phyloP scores from a whole-genome alignment of 2,797 vertebrate genomes.

The Anguilla marmorata region DNA sequence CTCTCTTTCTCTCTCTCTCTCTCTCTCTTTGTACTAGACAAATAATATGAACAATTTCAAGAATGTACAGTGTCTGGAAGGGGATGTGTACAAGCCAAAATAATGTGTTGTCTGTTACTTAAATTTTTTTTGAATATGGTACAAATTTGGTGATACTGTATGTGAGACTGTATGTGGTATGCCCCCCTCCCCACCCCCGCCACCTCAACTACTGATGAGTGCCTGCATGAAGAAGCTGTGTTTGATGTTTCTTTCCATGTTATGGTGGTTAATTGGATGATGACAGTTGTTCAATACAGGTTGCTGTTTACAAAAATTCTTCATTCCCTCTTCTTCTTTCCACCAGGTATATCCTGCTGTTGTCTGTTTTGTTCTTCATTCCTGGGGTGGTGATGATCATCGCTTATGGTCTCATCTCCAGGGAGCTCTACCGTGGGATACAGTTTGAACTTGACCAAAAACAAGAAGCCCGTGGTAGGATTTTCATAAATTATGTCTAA shows the following conservation, averaged over 20 bases:
- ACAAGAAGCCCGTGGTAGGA: slow-evolving; percentile 67
- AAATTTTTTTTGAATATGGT: too few relatives aligned
- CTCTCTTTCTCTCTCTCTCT: neutral
- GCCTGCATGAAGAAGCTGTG: too few relatives aligned
- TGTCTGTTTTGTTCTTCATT: slow-evolving; percentile 87
- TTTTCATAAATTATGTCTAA: neutral
- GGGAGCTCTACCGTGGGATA: slow-evolving; percentile 90
- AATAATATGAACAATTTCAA: too few relatives aligned
- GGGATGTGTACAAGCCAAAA: too few relatives aligned
- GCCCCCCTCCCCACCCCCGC: too few relatives aligned
- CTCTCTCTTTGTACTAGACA: neutral
- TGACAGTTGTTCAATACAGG: neutral
- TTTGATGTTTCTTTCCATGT: neutral
- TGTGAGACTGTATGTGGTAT: too few relatives aligned
- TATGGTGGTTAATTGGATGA: neutral
- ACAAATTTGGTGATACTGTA: too few relatives aligned
- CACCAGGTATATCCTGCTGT: slow-evolving; percentile 86
- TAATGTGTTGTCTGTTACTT: too few relatives aligned
- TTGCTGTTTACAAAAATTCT: neutral
- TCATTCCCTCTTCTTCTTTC: neutral
- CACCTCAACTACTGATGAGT: too few relatives aligned
- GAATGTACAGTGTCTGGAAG: neutral
- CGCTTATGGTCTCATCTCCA: slow-evolving; percentile 93
- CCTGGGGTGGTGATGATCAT: slow-evolving; percentile 90
- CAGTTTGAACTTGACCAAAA: slow-evolving; percentile 84